Conservation (phyloP, 2,888 invertebrate genomes). For the Andricus curvator region DNA sequence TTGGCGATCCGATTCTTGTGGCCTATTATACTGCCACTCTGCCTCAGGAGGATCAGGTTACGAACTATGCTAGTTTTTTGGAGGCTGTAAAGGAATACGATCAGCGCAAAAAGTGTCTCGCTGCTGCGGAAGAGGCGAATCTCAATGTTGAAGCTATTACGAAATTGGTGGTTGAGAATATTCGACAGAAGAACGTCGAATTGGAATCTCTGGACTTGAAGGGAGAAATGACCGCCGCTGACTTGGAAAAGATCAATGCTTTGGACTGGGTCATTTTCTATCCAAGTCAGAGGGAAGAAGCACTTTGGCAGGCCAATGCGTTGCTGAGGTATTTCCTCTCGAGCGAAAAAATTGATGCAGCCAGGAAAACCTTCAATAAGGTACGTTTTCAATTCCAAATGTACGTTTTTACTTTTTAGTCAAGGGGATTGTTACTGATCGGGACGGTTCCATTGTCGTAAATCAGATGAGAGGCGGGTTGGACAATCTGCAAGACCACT, state of each 20-base stretch:
- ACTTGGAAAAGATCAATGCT: slow-evolving; percentile 86
- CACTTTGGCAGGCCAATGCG: slow-evolving; percentile 92
- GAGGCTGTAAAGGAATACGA: slow-evolving; percentile 84
- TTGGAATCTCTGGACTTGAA: slow-evolving; percentile 73
- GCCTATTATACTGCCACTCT: slow-evolving; percentile 92
- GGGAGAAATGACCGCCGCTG: slow-evolving; percentile 84
- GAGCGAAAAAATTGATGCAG: slow-evolving; percentile 90
- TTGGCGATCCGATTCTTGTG: slow-evolving; percentile 87
- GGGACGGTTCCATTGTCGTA: too few species aligned
- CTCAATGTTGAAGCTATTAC: slow-evolving; percentile 92
- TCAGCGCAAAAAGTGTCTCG: slow-evolving; percentile 84
- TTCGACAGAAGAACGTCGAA: slow-evolving; percentile 79
- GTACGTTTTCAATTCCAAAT: slow-evolving; percentile 60
- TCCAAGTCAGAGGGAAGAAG: slow-evolving; percentile 88
- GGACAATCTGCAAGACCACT: too few species aligned
- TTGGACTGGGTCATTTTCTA: slow-evolving; percentile 94
- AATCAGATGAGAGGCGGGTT: too few species aligned
- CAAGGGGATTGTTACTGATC: not conserved
- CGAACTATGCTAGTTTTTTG: slow-evolving; percentile 84
- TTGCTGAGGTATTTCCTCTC: slow-evolving; percentile 92
- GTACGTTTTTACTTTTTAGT: not conserved
- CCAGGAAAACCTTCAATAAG: slow-evolving; percentile 87
- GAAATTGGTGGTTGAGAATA: slow-evolving; percentile 90
- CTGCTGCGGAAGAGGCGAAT: slow-evolving; percentile 86
- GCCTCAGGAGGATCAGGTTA: slow-evolving; percentile 82